Evolutionary conservation across 1,140 invertebrate genomes (phyloP).

Genomic region (Idris sp.): DNA sequence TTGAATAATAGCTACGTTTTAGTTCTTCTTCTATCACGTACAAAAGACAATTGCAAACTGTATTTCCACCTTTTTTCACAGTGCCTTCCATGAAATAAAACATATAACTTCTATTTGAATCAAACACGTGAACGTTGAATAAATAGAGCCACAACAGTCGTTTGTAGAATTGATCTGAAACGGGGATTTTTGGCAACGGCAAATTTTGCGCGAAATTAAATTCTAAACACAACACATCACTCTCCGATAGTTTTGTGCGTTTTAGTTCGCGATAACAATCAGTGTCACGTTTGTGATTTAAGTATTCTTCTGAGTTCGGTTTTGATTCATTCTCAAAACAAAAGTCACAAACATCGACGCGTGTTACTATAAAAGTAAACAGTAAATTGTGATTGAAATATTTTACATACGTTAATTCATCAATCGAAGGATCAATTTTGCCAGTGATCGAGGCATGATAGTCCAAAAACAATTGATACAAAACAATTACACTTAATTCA

Average conservation of each 20-base stretch:
- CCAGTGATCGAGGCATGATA: conserved; percentile 29
- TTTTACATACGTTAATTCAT: conserved; percentile 2
- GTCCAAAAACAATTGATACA: conserved; percentile 31
- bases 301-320: neutral
- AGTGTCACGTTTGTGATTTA: conserved; percentile 6
- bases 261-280: conserved; percentile 20
- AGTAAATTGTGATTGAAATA: conserved; percentile 33
- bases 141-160: no score
- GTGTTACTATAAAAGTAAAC: conserved; percentile 24
- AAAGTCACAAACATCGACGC: conserved; percentile 34
- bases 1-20: no score
- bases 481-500: neutral
- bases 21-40: no score
- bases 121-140: no score
- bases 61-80: no score
- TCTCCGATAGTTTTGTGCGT: conserved; percentile 1
- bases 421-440: neutral
- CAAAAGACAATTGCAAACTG: no score
- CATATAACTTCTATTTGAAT: no score
- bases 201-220: no score
- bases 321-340: conserved; percentile 23
- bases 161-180: no score
- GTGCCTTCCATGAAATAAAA: no score
- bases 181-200: no score
- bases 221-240: no score